phyloP scores from a whole-genome alignment of 1,140 invertebrate species.

The Drosophila ananassae region DNA sequence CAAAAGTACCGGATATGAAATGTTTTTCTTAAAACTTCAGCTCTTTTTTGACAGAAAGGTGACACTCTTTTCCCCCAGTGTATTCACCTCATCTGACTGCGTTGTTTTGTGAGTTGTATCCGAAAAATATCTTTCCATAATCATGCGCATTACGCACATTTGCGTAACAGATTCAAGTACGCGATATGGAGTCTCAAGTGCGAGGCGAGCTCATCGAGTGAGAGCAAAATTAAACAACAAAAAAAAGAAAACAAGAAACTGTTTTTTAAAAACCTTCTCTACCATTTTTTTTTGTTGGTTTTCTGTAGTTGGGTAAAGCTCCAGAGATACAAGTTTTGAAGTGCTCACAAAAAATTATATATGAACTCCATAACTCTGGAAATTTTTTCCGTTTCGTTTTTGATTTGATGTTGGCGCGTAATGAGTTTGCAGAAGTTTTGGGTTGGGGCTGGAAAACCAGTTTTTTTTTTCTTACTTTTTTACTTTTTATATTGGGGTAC shows the following conservation, averaged over 20 bases:
- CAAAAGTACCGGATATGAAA: not conserved
- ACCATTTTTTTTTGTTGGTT: slow-evolving; percentile 8
- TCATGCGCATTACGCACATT: slow-evolving; percentile 79
- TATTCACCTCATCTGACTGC: not conserved
- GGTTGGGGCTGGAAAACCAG: slow-evolving; percentile 42
- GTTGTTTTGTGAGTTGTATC: slow-evolving; percentile 2
- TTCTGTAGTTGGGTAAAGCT: slow-evolving; percentile 1
- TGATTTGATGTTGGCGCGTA: slow-evolving; percentile 44
- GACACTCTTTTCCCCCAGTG: not conserved
- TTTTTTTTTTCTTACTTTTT: slow-evolving; percentile 26
- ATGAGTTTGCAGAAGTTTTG: slow-evolving; percentile 60
- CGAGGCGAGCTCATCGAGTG: slow-evolving; percentile 42
- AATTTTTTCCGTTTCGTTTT: slow-evolving; percentile 64
- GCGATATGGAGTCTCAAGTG: slow-evolving; percentile 73
- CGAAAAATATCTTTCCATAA: slow-evolving; percentile 60
- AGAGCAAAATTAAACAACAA: slow-evolving; percentile 14
- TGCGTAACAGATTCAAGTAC: slow-evolving; percentile 81
- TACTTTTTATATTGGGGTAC: not conserved
- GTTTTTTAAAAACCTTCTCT: slow-evolving; percentile 59
- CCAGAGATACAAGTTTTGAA: slow-evolving; percentile 67
- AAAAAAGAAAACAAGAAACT: slow-evolving; percentile 52
- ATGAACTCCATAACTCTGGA: slow-evolving; percentile 24
- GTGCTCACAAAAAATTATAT: slow-evolving; percentile 48
- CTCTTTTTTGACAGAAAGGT: not conserved
- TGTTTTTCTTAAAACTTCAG: not conserved